These are phyloP conservation scores for Poecile montanus DNA, from an alignment of 2,797 vertebrate species.

Conservation along the genomic window DNA sequence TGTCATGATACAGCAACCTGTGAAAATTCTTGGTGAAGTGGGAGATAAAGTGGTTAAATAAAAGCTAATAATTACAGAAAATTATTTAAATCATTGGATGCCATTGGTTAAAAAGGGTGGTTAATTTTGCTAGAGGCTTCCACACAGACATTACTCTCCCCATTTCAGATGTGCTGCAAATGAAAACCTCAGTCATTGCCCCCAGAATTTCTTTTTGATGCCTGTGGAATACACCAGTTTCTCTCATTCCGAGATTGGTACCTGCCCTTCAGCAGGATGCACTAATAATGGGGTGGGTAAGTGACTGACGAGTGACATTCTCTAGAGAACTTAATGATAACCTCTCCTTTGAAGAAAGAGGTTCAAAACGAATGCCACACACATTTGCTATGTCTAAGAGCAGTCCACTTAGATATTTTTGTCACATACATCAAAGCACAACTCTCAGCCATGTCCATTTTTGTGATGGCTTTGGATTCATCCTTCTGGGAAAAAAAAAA, in stretches of 20 bases:
- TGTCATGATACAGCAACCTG: slow-evolving; percentile 72
- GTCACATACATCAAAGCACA: background rate
- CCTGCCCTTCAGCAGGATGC: background rate
- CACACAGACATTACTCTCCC: background rate
- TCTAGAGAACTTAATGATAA: background rate
- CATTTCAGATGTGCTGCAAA: background rate
- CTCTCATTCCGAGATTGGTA: background rate
- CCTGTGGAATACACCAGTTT: background rate
- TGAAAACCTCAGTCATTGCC: background rate
- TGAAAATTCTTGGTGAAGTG: slow-evolving; percentile 13
- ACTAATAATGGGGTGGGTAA: background rate
- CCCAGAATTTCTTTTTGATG: background rate
- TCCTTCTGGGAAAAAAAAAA: rapidly evolving
- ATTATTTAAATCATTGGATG: background rate
- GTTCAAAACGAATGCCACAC: background rate
- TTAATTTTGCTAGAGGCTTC: background rate
- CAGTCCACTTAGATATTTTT: background rate
- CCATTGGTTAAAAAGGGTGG: background rate
- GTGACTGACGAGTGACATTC: background rate
- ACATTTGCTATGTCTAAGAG: background rate
- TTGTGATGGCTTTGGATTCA: background rate
- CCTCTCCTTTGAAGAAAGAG: background rate
- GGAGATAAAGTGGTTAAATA: slow-evolving; percentile 22
- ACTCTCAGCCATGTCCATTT: background rate
- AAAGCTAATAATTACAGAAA: background rate